Percentiles rank a stretch among this genome's conserved stretches.
phyloP scores from a whole-genome alignment of 2,797 vertebrate genomes.

The Liparis tanakae region DNA sequence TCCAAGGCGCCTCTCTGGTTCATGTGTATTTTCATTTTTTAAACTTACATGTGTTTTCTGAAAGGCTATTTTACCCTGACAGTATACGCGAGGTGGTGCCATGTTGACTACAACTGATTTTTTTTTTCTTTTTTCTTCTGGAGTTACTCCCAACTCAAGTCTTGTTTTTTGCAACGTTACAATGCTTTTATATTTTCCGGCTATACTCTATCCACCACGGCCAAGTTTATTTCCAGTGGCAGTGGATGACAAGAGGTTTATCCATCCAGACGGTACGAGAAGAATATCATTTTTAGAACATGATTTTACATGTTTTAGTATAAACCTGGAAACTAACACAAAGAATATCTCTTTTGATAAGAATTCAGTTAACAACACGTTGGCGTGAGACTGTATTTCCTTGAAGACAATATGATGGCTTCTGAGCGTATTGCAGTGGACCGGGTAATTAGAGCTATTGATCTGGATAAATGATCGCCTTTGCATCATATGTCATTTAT shows the following conservation, averaged over 20 bases:
- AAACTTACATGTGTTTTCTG: background rate
- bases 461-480: conserved; percentile 78
- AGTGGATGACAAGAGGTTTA: background rate
- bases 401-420: conserved; percentile 48
- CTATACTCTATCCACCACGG: background rate
- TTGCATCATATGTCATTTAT: conserved; percentile 13
- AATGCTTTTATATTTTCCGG: background rate
- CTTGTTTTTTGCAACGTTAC: background rate
- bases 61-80: background rate
- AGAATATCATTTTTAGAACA: background rate
- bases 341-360: background rate
- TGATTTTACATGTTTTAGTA: background rate
- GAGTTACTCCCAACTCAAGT: background rate
- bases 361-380: conserved; percentile 1
- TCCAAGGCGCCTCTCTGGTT: background rate
- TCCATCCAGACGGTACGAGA: background rate
- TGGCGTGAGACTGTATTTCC: conserved; percentile 24
- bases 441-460: conserved; percentile 78
- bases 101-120: background rate
- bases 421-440: conserved; percentile 61
- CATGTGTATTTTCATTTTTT: background rate
- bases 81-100: background rate
- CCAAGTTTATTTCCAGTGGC: background rate
- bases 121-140: too few species aligned
- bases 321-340: too few species aligned